Percentiles rank a stretch among this genome's conserved stretches.
Conservation (phyloP, 1,140 invertebrate species). For the Arctopsyche grandis region DNA sequence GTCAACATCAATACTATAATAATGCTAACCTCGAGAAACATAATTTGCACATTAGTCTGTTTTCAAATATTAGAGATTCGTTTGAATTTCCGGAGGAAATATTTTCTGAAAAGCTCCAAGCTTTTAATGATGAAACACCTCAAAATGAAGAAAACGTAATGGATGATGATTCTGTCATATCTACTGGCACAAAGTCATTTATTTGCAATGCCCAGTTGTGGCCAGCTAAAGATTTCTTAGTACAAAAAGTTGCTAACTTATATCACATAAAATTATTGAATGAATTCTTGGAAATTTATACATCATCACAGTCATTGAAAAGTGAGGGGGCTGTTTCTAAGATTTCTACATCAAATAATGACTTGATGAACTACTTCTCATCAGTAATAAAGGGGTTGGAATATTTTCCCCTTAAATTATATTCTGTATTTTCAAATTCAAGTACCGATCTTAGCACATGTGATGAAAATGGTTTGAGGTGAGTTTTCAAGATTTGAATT, state of each 20-base stretch:
- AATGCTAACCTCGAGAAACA: constrained; percentile 9
- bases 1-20: background rate
- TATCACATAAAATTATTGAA: constrained; percentile 31
- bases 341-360: background rate
- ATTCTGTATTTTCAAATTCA: constrained; percentile 6
- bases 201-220: constrained; percentile 57
- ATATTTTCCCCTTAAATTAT: constrained; percentile 17
- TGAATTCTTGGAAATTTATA: background rate
- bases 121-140: background rate
- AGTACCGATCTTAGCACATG: background rate
- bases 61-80: constrained; percentile 45
- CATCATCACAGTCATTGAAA: background rate
- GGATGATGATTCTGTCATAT: too few species aligned
- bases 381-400: constrained; percentile 11
- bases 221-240: constrained; percentile 60
- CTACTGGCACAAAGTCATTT: background rate
- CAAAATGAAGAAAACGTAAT: background rate
- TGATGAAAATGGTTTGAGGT: background rate
- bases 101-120: background rate
- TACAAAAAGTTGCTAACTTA: constrained; percentile 59
- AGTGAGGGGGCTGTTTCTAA: background rate
- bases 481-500: background rate
- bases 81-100: constrained; percentile 42
- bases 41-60: constrained; percentile 9
- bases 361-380: constrained; percentile 36